Percentiles rank a stretch among this genome's conserved stretches.
Evolutionary conservation across 2,888 invertebrate species (phyloP).

Genomic region (Sympetrum striolatum): DNA sequence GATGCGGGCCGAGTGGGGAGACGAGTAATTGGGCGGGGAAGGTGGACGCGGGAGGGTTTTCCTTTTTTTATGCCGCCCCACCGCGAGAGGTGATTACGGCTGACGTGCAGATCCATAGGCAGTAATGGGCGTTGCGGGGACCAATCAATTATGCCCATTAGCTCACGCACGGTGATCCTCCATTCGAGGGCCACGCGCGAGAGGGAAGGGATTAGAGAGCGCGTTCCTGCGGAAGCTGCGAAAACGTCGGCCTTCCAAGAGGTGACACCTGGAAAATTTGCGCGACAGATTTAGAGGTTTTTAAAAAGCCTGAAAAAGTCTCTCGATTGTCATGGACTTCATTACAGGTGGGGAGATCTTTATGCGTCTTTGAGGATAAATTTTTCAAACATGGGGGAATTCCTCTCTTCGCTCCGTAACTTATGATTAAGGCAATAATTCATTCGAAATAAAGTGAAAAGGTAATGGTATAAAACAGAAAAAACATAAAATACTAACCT

Average conservation of each 20-base stretch:
- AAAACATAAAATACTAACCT: too few relatives aligned
- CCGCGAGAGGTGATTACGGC: constrained; percentile 22
- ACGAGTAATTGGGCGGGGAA: neutral
- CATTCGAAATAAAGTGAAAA: too few relatives aligned
- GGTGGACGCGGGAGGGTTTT: neutral
- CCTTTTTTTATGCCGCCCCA: neutral
- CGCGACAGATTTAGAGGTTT: neutral
- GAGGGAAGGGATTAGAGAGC: neutral
- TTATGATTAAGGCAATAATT: too few relatives aligned
- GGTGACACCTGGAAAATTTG: neutral
- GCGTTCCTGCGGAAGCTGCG: too few relatives aligned
- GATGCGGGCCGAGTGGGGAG: neutral
- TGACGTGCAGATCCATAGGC: constrained; percentile 23
- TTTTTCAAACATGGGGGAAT: too few relatives aligned
- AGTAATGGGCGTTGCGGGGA: constrained; percentile 31
- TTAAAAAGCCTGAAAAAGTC: neutral
- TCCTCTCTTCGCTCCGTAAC: too few relatives aligned
- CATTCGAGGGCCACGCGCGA: constrained; percentile 27
- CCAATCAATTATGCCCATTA: constrained; percentile 43
- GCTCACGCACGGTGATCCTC: constrained; percentile 34
- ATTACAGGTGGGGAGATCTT: neutral
- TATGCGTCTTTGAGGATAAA: too few relatives aligned
- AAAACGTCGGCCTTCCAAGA: neutral
- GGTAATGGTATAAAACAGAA: too few relatives aligned
- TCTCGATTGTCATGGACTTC: neutral